Conservation (phyloP, 2,113 vertebrate genomes). For the Callipepla squamata region DNA sequence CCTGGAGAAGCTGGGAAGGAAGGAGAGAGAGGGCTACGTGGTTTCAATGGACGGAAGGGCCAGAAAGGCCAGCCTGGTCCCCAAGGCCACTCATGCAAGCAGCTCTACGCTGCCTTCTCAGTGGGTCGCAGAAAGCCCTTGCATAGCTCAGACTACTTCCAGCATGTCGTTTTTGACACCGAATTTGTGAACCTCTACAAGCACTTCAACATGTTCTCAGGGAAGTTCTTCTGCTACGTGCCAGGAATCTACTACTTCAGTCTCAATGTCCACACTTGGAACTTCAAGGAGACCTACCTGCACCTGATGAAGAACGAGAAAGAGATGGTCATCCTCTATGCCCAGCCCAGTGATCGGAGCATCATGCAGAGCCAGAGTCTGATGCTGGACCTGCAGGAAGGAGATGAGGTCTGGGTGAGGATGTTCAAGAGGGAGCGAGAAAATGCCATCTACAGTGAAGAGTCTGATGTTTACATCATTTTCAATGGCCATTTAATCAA, state of each 20-base stretch:
- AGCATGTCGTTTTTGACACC: slow-evolving; percentile 82
- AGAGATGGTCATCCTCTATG: slow-evolving; percentile 82
- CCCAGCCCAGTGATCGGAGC: slow-evolving; percentile 88
- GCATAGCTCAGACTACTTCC: slow-evolving; percentile 84
- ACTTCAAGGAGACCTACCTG: slow-evolving; percentile 89
- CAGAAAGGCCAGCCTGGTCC: slow-evolving; percentile 83
- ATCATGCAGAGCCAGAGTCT: slow-evolving; percentile 92
- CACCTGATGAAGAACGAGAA: slow-evolving; percentile 85
- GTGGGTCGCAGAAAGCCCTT: slow-evolving; percentile 84
- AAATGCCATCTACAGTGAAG: slow-evolving; percentile 87
- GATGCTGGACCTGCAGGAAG: slow-evolving; percentile 80
- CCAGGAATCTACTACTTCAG: slow-evolving; percentile 88
- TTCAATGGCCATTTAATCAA: slow-evolving; percentile 88
- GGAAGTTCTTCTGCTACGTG: slow-evolving; percentile 86
- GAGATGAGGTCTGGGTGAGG: slow-evolving; percentile 86
- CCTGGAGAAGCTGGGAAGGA: slow-evolving; percentile 77
- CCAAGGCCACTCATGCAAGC: slow-evolving; percentile 83
- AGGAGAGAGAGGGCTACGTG: slow-evolving; percentile 71
- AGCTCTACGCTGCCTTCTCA: slow-evolving; percentile 81
- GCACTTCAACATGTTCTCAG: slow-evolving; percentile 90
- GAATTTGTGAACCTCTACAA: slow-evolving; percentile 85
- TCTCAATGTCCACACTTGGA: slow-evolving; percentile 89
- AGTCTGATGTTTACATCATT: slow-evolving; percentile 83
- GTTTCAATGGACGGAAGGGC: slow-evolving; percentile 80
- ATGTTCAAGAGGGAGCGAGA: slow-evolving; percentile 86